These are phyloP conservation scores for Neodontobutis hainanensis DNA, from an alignment of 2,113 vertebrate genomes.

Conservation along the genomic window DNA sequence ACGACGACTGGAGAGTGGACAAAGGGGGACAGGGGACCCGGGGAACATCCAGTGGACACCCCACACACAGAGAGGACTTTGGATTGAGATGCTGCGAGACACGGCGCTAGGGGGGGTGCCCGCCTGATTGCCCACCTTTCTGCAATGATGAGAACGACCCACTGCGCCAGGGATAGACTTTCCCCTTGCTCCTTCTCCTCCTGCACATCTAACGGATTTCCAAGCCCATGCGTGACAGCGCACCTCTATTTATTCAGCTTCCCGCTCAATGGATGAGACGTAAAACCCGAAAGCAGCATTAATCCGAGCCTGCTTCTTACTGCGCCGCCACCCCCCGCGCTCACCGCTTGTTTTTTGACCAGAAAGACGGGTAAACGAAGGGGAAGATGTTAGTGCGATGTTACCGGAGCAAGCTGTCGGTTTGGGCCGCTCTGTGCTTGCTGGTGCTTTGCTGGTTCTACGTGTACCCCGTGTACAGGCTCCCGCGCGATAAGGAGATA, in stretches of 20 bases:
- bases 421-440: slow-evolving; percentile 87
- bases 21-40: not conserved
- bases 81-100: slow-evolving; percentile 24
- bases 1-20: not conserved
- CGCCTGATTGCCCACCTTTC: slow-evolving; percentile 15
- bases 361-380: too few species aligned
- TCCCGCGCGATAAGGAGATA: slow-evolving; percentile 89
- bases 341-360: slow-evolving; percentile 12
- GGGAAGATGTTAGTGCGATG: slow-evolving; percentile 80
- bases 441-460: slow-evolving; percentile 94
- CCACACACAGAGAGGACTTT: not conserved
- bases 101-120: slow-evolving; percentile 1
- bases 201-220: slow-evolving; percentile 13
- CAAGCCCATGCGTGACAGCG: slow-evolving; percentile 16
- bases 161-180: slow-evolving; percentile 11
- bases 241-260: slow-evolving; percentile 22
- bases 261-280: slow-evolving; percentile 30
- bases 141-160: slow-evolving; percentile 30
- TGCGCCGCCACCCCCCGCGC: slow-evolving; percentile 4
- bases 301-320: slow-evolving; percentile 11
- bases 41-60: not conserved
- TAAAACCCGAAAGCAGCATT: not conserved
- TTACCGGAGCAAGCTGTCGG: slow-evolving; percentile 84
- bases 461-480: slow-evolving; percentile 86
- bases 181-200: not conserved